Percentiles rank a stretch among this genome's conserved stretches.
Conservation (phyloP, 2,888 invertebrate species). For the Yponomeuta cagnagella region DNA sequence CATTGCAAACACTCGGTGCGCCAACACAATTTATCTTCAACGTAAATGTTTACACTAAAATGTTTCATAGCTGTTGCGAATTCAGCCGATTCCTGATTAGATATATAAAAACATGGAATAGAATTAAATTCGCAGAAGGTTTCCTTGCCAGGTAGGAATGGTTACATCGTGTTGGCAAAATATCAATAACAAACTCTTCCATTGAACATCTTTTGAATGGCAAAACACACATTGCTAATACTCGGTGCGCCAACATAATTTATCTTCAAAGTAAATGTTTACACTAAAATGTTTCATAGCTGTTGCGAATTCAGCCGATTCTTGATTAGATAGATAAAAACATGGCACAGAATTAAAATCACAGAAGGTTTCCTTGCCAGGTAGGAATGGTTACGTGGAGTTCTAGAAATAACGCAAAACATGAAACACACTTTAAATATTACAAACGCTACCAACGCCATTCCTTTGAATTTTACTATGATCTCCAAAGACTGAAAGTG, state of each 20-base stretch:
- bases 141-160: background rate
- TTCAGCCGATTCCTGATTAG: background rate
- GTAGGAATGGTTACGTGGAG: too few relatives aligned
- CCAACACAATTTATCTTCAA: background rate
- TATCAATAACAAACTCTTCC: too few relatives aligned
- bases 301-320: background rate
- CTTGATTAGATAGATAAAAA: conserved; percentile 1
- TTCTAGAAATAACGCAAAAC: too few relatives aligned
- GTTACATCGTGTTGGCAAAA: too few relatives aligned
- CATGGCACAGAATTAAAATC: background rate
- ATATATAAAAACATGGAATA: background rate
- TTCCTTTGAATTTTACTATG: too few relatives aligned
- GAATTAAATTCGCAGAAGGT: background rate
- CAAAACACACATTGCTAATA: background rate
- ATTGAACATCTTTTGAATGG: background rate
- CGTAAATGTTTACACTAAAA: background rate
- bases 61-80: background rate
- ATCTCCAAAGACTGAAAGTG: too few relatives aligned
- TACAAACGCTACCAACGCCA: too few relatives aligned
- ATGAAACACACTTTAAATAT: too few relatives aligned
- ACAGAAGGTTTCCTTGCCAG: background rate
- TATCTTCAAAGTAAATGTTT: background rate
- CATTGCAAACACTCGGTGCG: background rate
- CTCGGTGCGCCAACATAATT: background rate
- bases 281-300: background rate